These are phyloP conservation scores for Odontamblyopus rebecca DNA, from an alignment of 2,797 vertebrate species.

Conservation along the genomic window DNA sequence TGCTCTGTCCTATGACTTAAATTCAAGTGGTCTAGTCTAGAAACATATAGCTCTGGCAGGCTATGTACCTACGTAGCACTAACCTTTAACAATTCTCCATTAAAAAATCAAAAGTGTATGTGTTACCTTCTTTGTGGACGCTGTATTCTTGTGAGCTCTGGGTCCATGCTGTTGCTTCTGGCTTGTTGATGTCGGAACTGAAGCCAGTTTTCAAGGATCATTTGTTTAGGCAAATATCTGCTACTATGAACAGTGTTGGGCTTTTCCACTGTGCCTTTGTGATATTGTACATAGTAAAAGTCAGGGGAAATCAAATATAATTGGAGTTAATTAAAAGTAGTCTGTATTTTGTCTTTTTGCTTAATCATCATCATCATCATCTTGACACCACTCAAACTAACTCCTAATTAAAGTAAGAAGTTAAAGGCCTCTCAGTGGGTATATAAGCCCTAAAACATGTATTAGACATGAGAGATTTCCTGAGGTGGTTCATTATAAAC, in stretches of 20 bases:
- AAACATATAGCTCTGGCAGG: too few species aligned
- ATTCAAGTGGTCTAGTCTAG: too few species aligned
- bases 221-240: slow-evolving; percentile 55
- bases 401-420: too few species aligned
- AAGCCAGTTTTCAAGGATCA: slow-evolving; percentile 6
- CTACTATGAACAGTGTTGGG: not conserved
- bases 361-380: too few species aligned
- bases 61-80: too few species aligned
- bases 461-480: not conserved
- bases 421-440: too few species aligned
- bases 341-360: too few species aligned
- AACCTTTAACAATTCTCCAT: not conserved
- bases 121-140: slow-evolving; percentile 72
- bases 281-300: not conserved
- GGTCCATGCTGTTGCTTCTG: slow-evolving; percentile 58
- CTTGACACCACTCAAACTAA: too few species aligned
- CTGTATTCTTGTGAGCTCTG: slow-evolving; percentile 70
- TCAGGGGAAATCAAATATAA: not conserved
- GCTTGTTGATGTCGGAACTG: not conserved
- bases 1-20: too few species aligned
- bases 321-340: too few species aligned
- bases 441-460: not conserved
- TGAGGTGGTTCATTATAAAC: slow-evolving; percentile 3
- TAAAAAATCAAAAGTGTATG: too few species aligned
- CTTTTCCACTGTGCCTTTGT: not conserved